These are phyloP conservation scores for Branchipolynoe longqiensis DNA, from an alignment of 2,888 invertebrate genomes.

Conservation along the genomic window DNA sequence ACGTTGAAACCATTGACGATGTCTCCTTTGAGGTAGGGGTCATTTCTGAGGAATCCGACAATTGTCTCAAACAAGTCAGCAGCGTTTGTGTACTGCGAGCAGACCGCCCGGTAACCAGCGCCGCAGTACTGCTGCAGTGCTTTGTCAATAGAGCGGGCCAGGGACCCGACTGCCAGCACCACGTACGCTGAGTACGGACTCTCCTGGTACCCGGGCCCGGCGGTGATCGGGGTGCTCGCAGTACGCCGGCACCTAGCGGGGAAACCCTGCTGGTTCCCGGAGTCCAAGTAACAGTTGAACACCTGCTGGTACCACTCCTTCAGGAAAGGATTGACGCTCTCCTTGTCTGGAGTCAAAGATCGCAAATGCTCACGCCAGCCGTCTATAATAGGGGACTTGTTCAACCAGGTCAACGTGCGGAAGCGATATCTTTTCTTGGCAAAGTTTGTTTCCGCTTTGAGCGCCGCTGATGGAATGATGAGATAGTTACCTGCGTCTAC, in stretches of 20 bases:
- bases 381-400: constrained; percentile 61
- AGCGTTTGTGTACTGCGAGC: constrained; percentile 71
- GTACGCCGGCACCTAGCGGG: constrained; percentile 59
- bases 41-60: constrained; percentile 70
- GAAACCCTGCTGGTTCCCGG: constrained; percentile 68
- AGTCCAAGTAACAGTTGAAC: constrained; percentile 74
- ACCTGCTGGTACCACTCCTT: constrained; percentile 74
- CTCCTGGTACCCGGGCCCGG: constrained; percentile 64
- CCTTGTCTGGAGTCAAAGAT: constrained; percentile 65
- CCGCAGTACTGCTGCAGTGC: constrained; percentile 75
- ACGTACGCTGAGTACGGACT: constrained; percentile 68
- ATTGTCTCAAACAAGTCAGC: constrained; percentile 69
- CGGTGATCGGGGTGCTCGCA: constrained; percentile 61
- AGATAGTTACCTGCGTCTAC: constrained; percentile 1
- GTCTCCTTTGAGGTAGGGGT: constrained; percentile 24
- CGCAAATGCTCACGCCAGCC: constrained; percentile 70
- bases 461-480: not conserved
- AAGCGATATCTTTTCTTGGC: not conserved
- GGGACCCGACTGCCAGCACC: constrained; percentile 73
- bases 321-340: constrained; percentile 70
- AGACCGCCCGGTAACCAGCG: constrained; percentile 69
- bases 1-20: constrained; percentile 14
- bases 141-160: constrained; percentile 73
- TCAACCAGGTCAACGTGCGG: constrained; percentile 23
- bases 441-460: not conserved